Base-by-base conservation (phyloP, 2,797 vertebrate species). In the Emydoidea blandingii region DNA sequence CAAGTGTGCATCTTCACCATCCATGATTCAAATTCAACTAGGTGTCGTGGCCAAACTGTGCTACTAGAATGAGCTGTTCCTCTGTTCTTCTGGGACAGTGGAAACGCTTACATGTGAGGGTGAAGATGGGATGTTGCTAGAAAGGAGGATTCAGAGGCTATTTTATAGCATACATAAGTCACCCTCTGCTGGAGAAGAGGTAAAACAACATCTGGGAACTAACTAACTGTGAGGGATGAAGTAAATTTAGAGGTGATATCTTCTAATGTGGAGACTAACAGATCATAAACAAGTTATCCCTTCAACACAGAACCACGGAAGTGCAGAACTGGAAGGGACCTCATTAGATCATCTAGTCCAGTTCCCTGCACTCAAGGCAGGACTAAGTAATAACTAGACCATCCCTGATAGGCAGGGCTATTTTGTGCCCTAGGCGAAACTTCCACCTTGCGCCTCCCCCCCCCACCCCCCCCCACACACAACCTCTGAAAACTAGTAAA, bases 1-100 rank as follows among this genome's bases (percentile, higher is more conserved):
- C 47, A 76, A 6, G 0, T 0, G 29, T 0, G 57, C 2, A 0
- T 37, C 85, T 49, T 34, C 52, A 1, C 68, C 27, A 21, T 16
- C 68, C 4, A 5, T 5, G 65, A 65, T 37, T 62, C 79, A 68
- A 81, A 23, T 76, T 74, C 2, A 41, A 86, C 1, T 5, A 10
- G 80, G 6, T 2, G 79, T 68, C 8, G 15, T 11, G 62, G 47
- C 31, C 23, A 78, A 89, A 12, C 65, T 16, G 41, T 3, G 34
- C 12, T 0, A 0, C 49, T 78, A 47, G 25, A 49, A 49, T 49
- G 37, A 41, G 14, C 27, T 78, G 4, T 72, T 37, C 37, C 68
- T 72, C 68, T 68, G 15, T 44, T 74, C 72, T 41, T 27, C 72
- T 5, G 7, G 27, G 37, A 72, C 21, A 21, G 68, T n/a, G n/a